These are phyloP conservation scores for Rapana venosa DNA, from an alignment of 2,888 invertebrate species.

Conservation along the genomic window DNA sequence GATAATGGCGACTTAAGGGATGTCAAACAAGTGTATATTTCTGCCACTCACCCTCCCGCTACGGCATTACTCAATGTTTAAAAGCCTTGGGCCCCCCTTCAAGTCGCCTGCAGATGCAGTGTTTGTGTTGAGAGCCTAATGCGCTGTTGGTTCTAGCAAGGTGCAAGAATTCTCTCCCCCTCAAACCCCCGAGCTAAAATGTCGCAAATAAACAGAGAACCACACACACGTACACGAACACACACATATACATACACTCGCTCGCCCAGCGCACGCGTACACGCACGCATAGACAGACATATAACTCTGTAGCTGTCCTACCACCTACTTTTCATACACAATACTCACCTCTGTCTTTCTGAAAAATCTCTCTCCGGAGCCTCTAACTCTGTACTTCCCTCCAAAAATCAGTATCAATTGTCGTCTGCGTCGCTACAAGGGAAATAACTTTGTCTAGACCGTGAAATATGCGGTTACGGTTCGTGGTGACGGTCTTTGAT, in stretches of 20 bases:
- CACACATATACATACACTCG: neutral
- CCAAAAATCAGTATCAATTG: constrained; percentile 26
- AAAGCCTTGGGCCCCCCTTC: constrained; percentile 12
- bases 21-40: constrained; percentile 36
- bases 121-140: constrained; percentile 20
- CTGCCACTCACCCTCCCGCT: constrained; percentile 18
- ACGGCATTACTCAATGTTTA: constrained; percentile 29
- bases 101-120: neutral
- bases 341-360: neutral
- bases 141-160: constrained; percentile 3
- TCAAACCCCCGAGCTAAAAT: neutral
- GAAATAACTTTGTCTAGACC: constrained; percentile 37
- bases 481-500: constrained; percentile 33
- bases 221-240: neutral
- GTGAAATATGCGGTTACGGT: constrained; percentile 38
- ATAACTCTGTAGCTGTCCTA: no score
- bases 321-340: no score
- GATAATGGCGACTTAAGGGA: constrained; percentile 20
- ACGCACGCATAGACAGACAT: no score
- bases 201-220: neutral
- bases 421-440: constrained; percentile 23
- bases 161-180: constrained; percentile 13
- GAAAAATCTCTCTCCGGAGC: neutral
- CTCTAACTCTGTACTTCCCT: neutral
- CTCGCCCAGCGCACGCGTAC: neutral